phyloP scores from a whole-genome alignment of 2,888 invertebrate genomes.

The Pecten maximus region DNA sequence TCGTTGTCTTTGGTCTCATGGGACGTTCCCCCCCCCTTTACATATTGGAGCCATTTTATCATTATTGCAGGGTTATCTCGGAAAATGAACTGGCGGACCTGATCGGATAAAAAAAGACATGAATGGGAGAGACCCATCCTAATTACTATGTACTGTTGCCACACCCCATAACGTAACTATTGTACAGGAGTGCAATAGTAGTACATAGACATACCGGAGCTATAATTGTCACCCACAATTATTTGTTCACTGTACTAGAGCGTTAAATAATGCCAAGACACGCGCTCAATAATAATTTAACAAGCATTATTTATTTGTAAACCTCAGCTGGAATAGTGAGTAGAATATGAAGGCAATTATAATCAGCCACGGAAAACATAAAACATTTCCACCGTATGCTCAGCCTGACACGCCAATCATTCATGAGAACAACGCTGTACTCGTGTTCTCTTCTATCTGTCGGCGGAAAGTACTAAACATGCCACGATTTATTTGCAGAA shows the following conservation, averaged over 20 bases:
- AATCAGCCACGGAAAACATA: not conserved
- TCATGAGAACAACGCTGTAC: not conserved
- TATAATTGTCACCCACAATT: not conserved
- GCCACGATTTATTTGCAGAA: not conserved
- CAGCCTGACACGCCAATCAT: not conserved
- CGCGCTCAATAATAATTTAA: not conserved
- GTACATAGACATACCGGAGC: not conserved
- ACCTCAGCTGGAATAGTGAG: conserved; percentile 6
- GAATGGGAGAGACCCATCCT: no score
- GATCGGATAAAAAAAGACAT: no score
- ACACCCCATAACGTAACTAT: not conserved
- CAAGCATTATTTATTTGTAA: conserved; percentile 28
- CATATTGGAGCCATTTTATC: no score
- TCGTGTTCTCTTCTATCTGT: not conserved
- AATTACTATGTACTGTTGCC: no score
- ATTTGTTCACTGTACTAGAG: not conserved
- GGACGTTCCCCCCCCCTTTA: no score
- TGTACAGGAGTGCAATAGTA: not conserved
- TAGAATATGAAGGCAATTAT: conserved; percentile 20
- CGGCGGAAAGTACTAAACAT: not conserved
- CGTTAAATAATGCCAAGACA: not conserved
- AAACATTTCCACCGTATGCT: not conserved
- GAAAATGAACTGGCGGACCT: no score
- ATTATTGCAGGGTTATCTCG: no score
- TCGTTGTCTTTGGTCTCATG: no score